phyloP scores from a whole-genome alignment of 1,140 invertebrate genomes.

The Fopius arisanus region DNA sequence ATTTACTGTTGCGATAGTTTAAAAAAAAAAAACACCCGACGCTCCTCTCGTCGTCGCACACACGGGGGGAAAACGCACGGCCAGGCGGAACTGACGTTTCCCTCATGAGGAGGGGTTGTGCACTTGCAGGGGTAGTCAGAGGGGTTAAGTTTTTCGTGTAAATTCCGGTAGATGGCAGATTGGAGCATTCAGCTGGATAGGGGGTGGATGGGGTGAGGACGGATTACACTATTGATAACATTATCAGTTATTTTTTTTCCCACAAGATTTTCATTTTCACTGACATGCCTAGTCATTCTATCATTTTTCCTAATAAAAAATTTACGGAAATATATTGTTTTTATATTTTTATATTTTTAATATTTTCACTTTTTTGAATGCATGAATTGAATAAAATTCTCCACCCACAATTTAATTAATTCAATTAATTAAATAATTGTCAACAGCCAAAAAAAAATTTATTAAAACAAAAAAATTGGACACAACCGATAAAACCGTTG shows the following conservation, averaged over 20 bases:
- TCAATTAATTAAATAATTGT: no score
- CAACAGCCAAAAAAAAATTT: no score
- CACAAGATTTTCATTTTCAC: not conserved
- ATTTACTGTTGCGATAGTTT: no score
- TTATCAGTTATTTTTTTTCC: not conserved
- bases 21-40: not conserved
- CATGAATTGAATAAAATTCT: no score
- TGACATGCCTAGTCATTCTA: no score
- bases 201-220: constrained; percentile 29
- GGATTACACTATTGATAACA: constrained; percentile 39
- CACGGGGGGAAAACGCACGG: constrained; percentile 37
- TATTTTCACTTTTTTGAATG: no score
- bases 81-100: constrained; percentile 51
- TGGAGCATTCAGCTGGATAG: constrained; percentile 30
- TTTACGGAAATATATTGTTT: no score
- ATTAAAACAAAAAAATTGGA: no score
- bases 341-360: no score
- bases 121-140: constrained; percentile 52
- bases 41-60: constrained; percentile 6
- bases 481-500: no score
- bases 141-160: constrained; percentile 33
- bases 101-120: constrained; percentile 47
- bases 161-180: constrained; percentile 51
- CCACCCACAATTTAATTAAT: no score
- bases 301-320: no score